Base-by-base conservation (phyloP, 2,888 invertebrate genomes). In the Periphyllus acericola region DNA sequence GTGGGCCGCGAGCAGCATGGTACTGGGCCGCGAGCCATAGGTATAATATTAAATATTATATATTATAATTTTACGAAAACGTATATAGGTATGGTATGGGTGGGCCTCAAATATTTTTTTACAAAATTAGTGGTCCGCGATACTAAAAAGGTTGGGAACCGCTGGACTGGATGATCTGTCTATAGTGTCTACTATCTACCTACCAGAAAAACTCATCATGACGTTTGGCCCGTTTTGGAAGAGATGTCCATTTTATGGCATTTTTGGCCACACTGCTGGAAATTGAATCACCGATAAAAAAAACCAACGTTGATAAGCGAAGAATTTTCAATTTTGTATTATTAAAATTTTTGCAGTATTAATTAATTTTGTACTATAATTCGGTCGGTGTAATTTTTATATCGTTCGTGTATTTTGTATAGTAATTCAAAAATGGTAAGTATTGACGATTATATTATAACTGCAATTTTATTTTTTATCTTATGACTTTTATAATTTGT, bases 401-500 rank as follows among this genome's bases (percentile, higher is more conserved):
- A 14, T 46, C 29, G 9, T 46, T 32, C 6, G 66, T 40, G 21
- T 75, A 25, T 40, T 75, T 66, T 6, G 40, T 75, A 66, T 40
- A 11, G 32, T 21, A 21, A 40, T 36, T 32, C 14, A 55, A 75
- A 75, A 84, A 84, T 84, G 83, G 83, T 84, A 40, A 84, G 74
- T 5, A 6, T 29, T 32, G 3, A 14, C 34, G 3, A 9, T 8
- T 11, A 34, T 60, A 3, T n/a, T n/a, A 11, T 55, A 1, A 0
- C 25, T 9, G 29, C 25, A 60, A 29, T 32, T 34, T 71, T 46
- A 21, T 74, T 40, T 4, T 2, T 29, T 8, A 25, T 34, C 1
- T 32, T 21, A 1, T 9, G 32, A 34, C 17, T 0, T 19, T 83
- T 14, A 34, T 21, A 40, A 34, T 36, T 25, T 36, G 11, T 32